These are phyloP conservation scores for Coenonympha arcania DNA, from an alignment of 2,888 invertebrate genomes.

Conservation along the genomic window DNA sequence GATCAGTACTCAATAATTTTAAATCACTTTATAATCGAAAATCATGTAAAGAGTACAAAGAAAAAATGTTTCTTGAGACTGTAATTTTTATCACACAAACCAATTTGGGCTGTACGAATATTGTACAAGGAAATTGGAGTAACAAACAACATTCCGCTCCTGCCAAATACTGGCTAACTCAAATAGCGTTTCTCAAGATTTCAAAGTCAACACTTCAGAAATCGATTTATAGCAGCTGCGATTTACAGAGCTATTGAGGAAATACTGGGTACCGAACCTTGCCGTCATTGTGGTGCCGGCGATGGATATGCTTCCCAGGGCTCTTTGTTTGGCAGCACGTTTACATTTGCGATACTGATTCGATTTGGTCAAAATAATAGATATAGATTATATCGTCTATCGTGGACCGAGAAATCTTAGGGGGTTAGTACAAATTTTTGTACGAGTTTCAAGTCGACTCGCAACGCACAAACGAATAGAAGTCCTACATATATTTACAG, in stretches of 20 bases:
- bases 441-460: too few relatives aligned
- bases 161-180: slow-evolving; percentile 3
- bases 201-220: slow-evolving; percentile 40
- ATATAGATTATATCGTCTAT: too few relatives aligned
- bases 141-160: slow-evolving; percentile 4
- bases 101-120: not conserved
- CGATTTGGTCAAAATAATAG: not conserved
- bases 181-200: slow-evolving; percentile 14
- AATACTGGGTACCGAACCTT: slow-evolving; percentile 42
- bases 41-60: too few relatives aligned
- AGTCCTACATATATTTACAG: too few relatives aligned
- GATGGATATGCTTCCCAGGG: not conserved
- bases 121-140: slow-evolving; percentile 1
- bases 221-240: slow-evolving; percentile 30
- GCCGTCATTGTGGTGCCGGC: slow-evolving; percentile 35
- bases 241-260: slow-evolving; percentile 62
- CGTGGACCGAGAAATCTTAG: too few relatives aligned
- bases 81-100: not conserved
- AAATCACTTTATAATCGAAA: too few relatives aligned
- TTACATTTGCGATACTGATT: not conserved
- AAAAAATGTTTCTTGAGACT: too few relatives aligned
- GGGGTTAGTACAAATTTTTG: too few relatives aligned
- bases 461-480: too few relatives aligned
- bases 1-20: too few relatives aligned
- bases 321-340: not conserved